Base-by-base conservation (phyloP, 2,888 invertebrate genomes). In the Panzeria rudis region DNA sequence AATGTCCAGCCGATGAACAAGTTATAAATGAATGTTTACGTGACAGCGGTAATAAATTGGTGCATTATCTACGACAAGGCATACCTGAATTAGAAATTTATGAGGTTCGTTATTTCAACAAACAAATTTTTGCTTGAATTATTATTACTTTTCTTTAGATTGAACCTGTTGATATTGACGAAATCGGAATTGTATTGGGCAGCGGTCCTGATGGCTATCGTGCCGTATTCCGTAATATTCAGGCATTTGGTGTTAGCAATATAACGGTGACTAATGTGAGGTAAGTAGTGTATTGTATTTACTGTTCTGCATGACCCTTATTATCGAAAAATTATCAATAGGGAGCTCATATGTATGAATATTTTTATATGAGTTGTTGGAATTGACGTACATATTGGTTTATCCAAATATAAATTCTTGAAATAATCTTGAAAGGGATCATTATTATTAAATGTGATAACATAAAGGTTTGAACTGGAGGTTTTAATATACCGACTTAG, bases 141-240 rank as follows among this genome's bases (percentile, higher is more conserved):
- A 66, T 32, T 38, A 23, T 20, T n/a, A n/a, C n/a, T 73, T 59
- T 41, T 6, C 38, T 78, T 61, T 92, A 94, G 94, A 95, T 96
- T 4, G 97, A 97, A 89, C 96, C 97, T 0, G 95, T 97, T 78
- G 92, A 96, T n/a, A 95, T 97, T 78, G 97, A 97, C 90, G 96
- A 97, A 92, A 94, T 97, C 81, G 95, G 96, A 44, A 95, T 97
- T 86, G 94, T 96, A 0, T 92, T 97, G 86, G 97, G 97, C 59
- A 95, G 94, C 32, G 97, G 97, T 0, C 96, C 97, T 0, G 96
- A 97, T 90, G 97, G 97, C 0, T 97, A 97, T 93, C 94, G 95
- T 66, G 97, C 97, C 1, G 95, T 95, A 54, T 97, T 97, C 93
- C 95, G 94, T 86, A 95, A 97, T 88, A 96, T 97, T 88, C 94